These are phyloP conservation scores for Paradoxurus hermaphroditus DNA, from an alignment of 2,113 vertebrate species.

Conservation along the genomic window DNA sequence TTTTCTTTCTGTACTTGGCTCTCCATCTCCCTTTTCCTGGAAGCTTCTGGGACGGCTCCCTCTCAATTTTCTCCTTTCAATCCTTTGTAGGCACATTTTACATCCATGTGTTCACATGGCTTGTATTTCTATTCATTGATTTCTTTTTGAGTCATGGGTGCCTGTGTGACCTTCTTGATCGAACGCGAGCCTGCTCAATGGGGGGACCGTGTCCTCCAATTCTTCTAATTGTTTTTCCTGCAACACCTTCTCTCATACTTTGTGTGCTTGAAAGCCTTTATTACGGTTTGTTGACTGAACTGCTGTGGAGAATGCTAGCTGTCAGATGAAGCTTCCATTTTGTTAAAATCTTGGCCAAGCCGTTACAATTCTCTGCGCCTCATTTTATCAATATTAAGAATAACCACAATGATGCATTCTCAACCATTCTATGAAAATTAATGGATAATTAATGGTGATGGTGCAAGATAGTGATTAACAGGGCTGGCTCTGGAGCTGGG, in stretches of 20 bases:
- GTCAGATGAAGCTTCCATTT: not conserved
- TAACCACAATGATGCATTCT: conserved; percentile 42
- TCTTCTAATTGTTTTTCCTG: not conserved
- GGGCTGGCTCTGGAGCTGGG: conserved; percentile 39
- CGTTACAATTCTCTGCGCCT: not conserved
- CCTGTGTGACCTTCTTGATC: not conserved
- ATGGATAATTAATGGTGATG: conserved; percentile 64
- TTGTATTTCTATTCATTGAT: not conserved
- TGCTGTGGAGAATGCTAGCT: not conserved
- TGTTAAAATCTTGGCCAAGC: conserved; percentile 26
- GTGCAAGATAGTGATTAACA: conserved; percentile 65
- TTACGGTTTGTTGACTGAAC: not conserved
- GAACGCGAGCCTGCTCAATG: not conserved
- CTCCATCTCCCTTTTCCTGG: conserved; percentile 28
- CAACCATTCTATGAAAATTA: conserved; percentile 68
- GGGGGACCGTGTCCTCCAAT: not conserved
- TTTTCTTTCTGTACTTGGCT: conserved; percentile 59
- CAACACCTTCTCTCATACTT: not conserved
- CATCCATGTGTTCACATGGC: not conserved
- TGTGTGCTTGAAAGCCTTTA: not conserved
- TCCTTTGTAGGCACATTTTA: conserved; percentile 25
- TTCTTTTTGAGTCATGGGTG: not conserved
- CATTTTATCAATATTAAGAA: conserved; percentile 68
- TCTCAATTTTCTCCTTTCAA: not conserved
- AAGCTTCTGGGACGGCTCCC: conserved; percentile 18